Evolutionary conservation across 1,140 invertebrate genomes (phyloP), one percentile per base, ranked within the genome.

Genomic region (Drosophila erecta): DNA sequence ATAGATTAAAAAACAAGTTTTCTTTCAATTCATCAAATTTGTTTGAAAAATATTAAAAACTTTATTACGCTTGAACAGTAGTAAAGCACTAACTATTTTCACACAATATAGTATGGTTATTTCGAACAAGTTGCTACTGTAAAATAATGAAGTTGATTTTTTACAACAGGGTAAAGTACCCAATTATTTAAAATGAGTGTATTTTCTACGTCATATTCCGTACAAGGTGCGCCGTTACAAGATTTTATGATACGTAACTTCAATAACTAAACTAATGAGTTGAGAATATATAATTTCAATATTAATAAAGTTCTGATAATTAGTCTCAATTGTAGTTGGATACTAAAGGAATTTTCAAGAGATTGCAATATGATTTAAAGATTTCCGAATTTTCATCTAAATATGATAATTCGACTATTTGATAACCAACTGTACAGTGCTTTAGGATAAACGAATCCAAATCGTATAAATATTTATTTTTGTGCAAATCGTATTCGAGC

Each of bases 391-490:
- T 43, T 8, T 0, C 7, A 17, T 15, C 15, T 10, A 1, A 8
- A 10, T 20, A 7, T 10, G 10, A 11, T 46, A 5, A 14, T 27
- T 27, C 22, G 14, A n/a, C 14, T n/a, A 27, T 27, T 10, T 4
- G 14, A 47, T 22, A n/a, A 6, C 11, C 6, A 3, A n/a, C 46
- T 15, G 46, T 47, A 27, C 24, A 3, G 10, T 8, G 14, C 14
- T 47, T 47, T 27, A 4, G 22, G 22, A 47, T 15, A 47, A 47
- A 22, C 22, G 22, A 47, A 47, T 47, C 46, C 46, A 47, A 47
- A 47, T 5, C 22, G 22, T 47, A 47, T 47, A 47, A 47, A 47
- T 47, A 47, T 47, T 47, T 47, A 47, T 47, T 47, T 47, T 47
- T 8, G 46, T 27, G 46, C 46, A 47, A 47, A 47, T 47, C 46